Conservation (phyloP, 1,140 invertebrate genomes). For the Aphelenchoides fujianensis region DNA sequence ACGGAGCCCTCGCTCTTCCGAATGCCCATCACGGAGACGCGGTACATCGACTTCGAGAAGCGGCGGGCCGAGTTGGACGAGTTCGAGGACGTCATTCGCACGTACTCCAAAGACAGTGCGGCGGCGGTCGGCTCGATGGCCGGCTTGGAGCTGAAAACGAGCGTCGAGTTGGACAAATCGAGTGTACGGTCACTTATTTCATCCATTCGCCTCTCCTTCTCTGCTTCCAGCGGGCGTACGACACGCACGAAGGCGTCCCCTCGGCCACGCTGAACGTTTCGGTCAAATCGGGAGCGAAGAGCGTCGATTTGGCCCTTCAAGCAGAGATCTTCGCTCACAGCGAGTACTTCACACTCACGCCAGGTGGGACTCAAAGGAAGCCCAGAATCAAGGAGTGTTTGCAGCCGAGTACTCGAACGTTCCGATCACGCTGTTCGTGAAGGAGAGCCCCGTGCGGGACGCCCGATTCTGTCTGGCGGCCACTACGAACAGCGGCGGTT, state of each 20-base stretch:
- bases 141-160: constrained; percentile 18
- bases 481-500: constrained; percentile 27
- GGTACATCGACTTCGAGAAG: constrained; percentile 47
- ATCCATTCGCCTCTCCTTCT: neutral
- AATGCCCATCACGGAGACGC: constrained; percentile 48
- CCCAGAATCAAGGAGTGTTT: too few species aligned
- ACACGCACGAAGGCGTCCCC: constrained; percentile 39
- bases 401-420: neutral
- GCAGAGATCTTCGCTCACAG: constrained; percentile 31
- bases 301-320: constrained; percentile 34
- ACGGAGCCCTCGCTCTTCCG: constrained; percentile 54
- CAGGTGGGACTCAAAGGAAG: too few species aligned
- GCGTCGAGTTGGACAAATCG: constrained; percentile 32
- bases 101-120: constrained; percentile 13
- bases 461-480: constrained; percentile 11
- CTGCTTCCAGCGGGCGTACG: constrained; percentile 20
- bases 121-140: neutral
- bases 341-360: neutral
- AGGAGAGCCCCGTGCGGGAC: constrained; percentile 30
- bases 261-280: constrained; percentile 38
- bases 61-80: constrained; percentile 42
- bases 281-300: constrained; percentile 11
- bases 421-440: neutral
- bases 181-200: too few species aligned
- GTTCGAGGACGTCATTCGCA: constrained; percentile 41